Percentiles rank a stretch among this genome's conserved stretches.
These are phyloP conservation scores for Perognathus longimembris DNA, from an alignment of 2,113 vertebrate genomes.

Conservation along the genomic window DNA sequence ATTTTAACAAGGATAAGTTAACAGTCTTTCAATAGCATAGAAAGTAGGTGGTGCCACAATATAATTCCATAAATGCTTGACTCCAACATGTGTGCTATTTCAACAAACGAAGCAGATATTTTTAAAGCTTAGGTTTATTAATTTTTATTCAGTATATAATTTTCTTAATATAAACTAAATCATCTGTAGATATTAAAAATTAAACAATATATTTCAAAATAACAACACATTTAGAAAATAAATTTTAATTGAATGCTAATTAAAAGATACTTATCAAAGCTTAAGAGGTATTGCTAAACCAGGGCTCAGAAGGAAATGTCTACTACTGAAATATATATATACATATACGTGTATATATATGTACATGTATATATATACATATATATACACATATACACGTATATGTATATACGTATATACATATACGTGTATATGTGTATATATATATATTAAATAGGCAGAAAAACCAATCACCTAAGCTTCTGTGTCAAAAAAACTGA, in stretches of 20 bases:
- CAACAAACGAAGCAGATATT: background rate
- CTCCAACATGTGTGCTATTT: background rate
- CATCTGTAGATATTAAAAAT: background rate
- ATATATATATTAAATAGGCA: background rate
- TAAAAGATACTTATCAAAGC: background rate
- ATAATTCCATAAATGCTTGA: background rate
- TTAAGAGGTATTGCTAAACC: background rate
- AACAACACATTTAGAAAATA: constrained; percentile 1
- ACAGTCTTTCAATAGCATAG: background rate
- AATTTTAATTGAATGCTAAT: background rate
- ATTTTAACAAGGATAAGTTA: background rate
- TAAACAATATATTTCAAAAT: background rate
- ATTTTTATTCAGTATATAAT: background rate
- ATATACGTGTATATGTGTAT: no score
- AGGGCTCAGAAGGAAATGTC: background rate
- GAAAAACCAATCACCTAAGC: background rate
- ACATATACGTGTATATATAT: no score
- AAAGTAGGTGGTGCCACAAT: background rate
- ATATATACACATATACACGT: no score
- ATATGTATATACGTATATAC: no score
- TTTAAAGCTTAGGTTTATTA: background rate
- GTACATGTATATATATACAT: background rate
- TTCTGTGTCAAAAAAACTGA: background rate
- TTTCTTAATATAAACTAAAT: background rate
- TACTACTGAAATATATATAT: background rate